phyloP scores from a whole-genome alignment of 2,797 vertebrate genomes.

The Trachops cirrhosus region DNA sequence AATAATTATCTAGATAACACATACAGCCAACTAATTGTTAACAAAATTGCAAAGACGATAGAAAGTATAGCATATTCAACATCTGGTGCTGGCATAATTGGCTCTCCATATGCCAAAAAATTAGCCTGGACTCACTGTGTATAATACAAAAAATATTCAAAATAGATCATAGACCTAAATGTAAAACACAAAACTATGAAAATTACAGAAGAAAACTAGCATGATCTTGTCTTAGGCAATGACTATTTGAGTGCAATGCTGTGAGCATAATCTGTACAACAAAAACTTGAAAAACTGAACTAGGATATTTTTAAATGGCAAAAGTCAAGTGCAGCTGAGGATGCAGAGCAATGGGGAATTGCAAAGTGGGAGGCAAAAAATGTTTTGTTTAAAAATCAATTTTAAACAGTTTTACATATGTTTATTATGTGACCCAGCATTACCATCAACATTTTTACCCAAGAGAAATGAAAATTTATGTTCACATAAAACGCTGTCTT shows the following conservation, averaged over 20 bases:
- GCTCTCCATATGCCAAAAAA: not conserved
- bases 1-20: not conserved
- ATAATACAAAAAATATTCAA: not conserved
- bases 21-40: not conserved
- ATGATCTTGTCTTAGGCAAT: not conserved
- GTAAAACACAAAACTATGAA: not conserved
- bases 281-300: not conserved
- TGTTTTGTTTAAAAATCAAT: not conserved
- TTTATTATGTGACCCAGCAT: not conserved
- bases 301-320: not conserved
- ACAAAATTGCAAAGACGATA: not conserved
- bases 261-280: not conserved
- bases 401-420: not conserved
- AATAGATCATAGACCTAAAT: not conserved
- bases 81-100: not conserved
- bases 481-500: not conserved
- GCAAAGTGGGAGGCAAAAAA: not conserved
- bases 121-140: not conserved
- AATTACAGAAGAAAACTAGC: not conserved
- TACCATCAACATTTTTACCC: not conserved
- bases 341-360: not conserved
- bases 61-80: not conserved
- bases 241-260: not conserved
- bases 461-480: not conserved
- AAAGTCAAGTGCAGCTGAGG: not conserved